A percentile compares a stretch with the other conserved stretches of the same genome.
These are phyloP conservation scores for Lagenorhynchus albirostris DNA, from an alignment of 2,113 vertebrate species.

Conservation along the genomic window DNA sequence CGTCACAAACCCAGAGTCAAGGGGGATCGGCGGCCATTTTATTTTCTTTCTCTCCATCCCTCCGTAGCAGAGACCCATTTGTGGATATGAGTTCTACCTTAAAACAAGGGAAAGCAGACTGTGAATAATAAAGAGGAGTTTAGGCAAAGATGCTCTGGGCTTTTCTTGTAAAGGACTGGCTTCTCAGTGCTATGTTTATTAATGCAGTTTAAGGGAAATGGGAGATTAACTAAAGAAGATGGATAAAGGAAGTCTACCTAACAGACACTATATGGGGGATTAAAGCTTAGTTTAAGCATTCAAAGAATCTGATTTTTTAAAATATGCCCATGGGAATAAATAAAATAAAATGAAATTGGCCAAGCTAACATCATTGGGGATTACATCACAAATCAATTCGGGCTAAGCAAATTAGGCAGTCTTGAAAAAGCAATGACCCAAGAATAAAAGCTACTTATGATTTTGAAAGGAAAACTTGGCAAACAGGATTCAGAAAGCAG, in stretches of 20 bases:
- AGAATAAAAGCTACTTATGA: not conserved
- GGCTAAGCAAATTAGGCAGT: not conserved
- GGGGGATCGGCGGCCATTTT: not conserved
- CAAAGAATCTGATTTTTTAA: not conserved
- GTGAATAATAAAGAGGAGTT: not conserved
- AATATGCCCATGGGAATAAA: not conserved
- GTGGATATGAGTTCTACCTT: not conserved
- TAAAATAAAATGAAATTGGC: not conserved
- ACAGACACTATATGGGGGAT: not conserved
- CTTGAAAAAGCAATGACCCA: conserved; percentile 25
- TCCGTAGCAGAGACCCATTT: not conserved
- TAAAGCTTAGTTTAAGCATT: not conserved
- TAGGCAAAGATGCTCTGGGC: not conserved
- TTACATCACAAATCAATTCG: not conserved
- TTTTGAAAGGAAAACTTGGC: not conserved
- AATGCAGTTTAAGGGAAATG: not conserved
- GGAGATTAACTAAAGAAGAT: not conserved
- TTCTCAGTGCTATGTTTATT: not conserved
- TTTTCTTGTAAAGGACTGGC: not conserved
- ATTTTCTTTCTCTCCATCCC: not conserved
- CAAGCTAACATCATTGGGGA: not conserved
- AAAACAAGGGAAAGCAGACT: not conserved
- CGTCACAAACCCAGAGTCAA: not conserved
- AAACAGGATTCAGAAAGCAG: not conserved
- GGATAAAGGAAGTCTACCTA: not conserved